Conservation (phyloP, 2,113 vertebrate species). For the Ammodytes marinus region DNA sequence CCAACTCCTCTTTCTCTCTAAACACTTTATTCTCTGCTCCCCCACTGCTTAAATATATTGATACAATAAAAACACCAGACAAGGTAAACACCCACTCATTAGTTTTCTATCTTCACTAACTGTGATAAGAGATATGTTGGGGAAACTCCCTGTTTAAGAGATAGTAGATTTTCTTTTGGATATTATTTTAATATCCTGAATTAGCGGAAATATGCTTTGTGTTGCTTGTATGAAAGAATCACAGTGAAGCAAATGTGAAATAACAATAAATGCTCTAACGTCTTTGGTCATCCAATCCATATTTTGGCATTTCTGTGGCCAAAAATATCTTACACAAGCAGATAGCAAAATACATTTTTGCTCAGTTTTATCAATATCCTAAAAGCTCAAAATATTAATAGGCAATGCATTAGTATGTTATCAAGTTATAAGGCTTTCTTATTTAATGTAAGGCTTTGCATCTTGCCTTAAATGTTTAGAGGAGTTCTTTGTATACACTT, state of each 20-base stretch:
- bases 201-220: not conserved
- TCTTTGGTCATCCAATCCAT: not conserved
- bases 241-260: not conserved
- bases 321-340: not conserved
- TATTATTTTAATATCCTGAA: not conserved
- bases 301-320: not conserved
- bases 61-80: not conserved
- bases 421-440: not conserved
- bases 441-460: not conserved
- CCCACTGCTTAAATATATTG: not conserved
- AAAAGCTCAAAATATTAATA: not conserved
- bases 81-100: not conserved
- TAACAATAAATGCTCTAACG: not conserved
- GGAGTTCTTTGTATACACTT: not conserved
- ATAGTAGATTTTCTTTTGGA: not conserved
- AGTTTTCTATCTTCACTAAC: not conserved
- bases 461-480: not conserved
- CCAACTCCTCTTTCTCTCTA: not conserved
- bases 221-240: not conserved
- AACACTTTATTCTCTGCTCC: not conserved
- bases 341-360: no score
- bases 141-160: not conserved
- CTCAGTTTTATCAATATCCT: not conserved
- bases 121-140: not conserved
- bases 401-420: not conserved